These are phyloP conservation scores for Stenolophus ochropezus DNA, from an alignment of 2,888 invertebrate genomes.

Conservation along the genomic window DNA sequence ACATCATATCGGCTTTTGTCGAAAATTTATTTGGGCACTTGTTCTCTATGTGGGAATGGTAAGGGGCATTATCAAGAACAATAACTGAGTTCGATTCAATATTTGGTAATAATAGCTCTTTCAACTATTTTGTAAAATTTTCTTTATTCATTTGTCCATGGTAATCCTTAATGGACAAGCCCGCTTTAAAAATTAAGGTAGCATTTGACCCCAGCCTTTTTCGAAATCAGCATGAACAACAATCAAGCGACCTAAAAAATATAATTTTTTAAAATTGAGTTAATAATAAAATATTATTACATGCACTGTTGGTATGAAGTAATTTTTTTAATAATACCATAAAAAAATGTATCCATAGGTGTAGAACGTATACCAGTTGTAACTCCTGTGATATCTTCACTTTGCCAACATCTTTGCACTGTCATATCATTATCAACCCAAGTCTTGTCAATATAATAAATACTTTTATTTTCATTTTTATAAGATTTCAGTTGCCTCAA, in stretches of 20 bases:
- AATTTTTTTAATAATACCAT: not conserved
- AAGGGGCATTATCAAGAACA: slow-evolving; percentile 62
- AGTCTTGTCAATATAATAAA: slow-evolving; percentile 44
- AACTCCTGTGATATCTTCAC: slow-evolving; percentile 47
- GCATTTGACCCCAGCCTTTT: slow-evolving; percentile 51
- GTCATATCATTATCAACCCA: slow-evolving; percentile 55
- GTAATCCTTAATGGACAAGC: slow-evolving; percentile 63
- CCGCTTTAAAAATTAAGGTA: slow-evolving; percentile 61
- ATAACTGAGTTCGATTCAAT: slow-evolving; percentile 61
- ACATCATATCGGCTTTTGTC: no score
- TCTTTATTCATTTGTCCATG: no score
- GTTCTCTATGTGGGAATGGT: no score
- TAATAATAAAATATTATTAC: not conserved
- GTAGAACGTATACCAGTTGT: not conserved
- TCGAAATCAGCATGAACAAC: slow-evolving; percentile 56
- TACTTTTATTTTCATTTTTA: no score
- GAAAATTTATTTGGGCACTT: no score
- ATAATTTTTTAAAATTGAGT: not conserved
- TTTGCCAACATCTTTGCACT: slow-evolving; percentile 55
- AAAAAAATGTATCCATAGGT: not conserved
- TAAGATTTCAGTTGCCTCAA: no score
- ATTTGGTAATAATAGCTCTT: no score
- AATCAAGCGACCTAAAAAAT: slow-evolving; percentile 43
- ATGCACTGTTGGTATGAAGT: not conserved
- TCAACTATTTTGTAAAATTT: slow-evolving; percentile 61